These are phyloP conservation scores for Centropyge bicolor DNA, from an alignment of 2,797 vertebrate genomes.

Conservation along the genomic window DNA sequence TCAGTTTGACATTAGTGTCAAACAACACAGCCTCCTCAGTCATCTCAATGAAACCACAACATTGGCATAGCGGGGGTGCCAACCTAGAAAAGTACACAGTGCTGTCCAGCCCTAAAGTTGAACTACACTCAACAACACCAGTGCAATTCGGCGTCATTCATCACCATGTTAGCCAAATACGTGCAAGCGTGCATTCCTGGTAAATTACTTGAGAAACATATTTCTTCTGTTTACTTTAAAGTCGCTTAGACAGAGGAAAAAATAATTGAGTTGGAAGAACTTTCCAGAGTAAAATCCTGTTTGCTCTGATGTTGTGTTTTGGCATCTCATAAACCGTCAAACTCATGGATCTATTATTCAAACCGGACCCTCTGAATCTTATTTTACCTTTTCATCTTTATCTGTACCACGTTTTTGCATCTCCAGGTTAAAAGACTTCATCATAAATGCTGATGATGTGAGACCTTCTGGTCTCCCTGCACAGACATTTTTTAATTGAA, in stretches of 20 bases:
- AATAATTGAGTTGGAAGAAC: not conserved
- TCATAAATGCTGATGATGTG: not conserved
- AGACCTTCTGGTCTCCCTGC: not conserved
- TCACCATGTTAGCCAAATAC: not conserved
- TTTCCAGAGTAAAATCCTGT: not conserved
- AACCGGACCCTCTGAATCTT: not conserved
- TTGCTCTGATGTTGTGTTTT: not conserved
- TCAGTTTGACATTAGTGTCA: not conserved
- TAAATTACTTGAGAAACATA: not conserved
- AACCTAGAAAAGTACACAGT: not conserved
- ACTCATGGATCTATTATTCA: not conserved
- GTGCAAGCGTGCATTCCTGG: slow-evolving; percentile 7
- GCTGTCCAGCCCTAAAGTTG: too few species aligned
- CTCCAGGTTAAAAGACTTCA: not conserved
- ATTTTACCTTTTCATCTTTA: not conserved
- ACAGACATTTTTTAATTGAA: not conserved
- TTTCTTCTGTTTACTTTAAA: slow-evolving; percentile 23
- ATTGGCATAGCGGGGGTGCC: not conserved
- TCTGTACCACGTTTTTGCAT: not conserved
- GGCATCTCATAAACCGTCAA: not conserved
- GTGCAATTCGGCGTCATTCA: not conserved
- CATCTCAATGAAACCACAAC: not conserved
- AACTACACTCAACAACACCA: slow-evolving; percentile 6
- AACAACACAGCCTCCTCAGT: not conserved
- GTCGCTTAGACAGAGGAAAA: not conserved